Evolutionary conservation across 2,797 vertebrate species (phyloP).

Genomic region (Sarcoramphus papa): DNA sequence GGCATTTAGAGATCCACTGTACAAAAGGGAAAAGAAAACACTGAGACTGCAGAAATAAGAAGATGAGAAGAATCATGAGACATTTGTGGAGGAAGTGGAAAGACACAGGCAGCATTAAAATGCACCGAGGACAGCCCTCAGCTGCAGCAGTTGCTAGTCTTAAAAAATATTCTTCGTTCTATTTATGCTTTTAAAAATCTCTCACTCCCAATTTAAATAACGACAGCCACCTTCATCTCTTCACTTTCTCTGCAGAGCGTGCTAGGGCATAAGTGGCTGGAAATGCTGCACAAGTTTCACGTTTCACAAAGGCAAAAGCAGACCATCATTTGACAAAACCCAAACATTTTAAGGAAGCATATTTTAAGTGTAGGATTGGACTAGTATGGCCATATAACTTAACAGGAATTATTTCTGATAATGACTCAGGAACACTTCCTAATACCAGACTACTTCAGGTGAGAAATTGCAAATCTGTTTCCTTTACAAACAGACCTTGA

Average conservation of each 20-base stretch:
- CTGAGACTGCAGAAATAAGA: slow-evolving; percentile 17
- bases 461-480: not conserved
- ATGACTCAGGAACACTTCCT: not conserved
- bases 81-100: not conserved
- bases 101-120: not conserved
- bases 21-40: not conserved
- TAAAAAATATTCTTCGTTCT: not conserved
- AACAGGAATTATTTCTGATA: not conserved
- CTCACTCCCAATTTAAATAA: not conserved
- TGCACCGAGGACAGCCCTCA: accelerated
- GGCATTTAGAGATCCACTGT: not conserved
- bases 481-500: slow-evolving; percentile 2
- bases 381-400: not conserved
- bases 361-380: not conserved
- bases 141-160: not conserved
- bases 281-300: accelerated
- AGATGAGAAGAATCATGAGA: not conserved
- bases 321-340: not conserved
- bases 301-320: not conserved
- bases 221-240: not conserved
- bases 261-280: not conserved
- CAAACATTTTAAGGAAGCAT: not conserved
- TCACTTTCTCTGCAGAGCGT: not conserved
- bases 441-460: not conserved
- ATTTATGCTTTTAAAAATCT: not conserved